Percentiles rank a stretch among this genome's conserved stretches.
Evolutionary conservation across 2,888 invertebrate genomes (phyloP).

Genomic region (Aproaerema taeniolella): DNA sequence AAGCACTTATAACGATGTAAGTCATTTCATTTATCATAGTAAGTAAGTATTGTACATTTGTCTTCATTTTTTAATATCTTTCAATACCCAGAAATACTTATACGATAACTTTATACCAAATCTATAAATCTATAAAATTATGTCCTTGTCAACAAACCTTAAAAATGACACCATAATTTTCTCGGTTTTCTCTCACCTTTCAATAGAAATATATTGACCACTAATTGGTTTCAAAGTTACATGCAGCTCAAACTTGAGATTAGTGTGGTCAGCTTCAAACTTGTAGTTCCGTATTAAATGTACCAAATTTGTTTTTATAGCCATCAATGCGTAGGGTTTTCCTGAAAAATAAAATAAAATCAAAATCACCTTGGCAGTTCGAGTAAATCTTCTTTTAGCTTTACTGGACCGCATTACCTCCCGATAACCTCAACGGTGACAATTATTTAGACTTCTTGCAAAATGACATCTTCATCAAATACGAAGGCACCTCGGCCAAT

Average conservation of each 20-base stretch:
- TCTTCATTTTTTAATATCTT: neutral
- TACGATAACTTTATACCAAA: neutral
- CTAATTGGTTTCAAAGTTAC: constrained; percentile 1
- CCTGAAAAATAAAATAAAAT: no score
- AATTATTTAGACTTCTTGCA: no score
- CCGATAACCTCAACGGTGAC: no score
- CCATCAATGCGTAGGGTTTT: constrained; percentile 7
- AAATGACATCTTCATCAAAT: no score
- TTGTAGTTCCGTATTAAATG: neutral
- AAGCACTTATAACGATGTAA: neutral
- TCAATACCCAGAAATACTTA: neutral
- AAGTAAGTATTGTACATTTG: neutral
- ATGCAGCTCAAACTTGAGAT: neutral
- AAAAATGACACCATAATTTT: neutral
- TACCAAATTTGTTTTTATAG: neutral
- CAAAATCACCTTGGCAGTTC: no score
- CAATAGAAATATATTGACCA: constrained; percentile 1
- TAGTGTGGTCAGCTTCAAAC: constrained; percentile 5
- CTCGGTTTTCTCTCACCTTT: neutral
- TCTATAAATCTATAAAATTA: neutral
- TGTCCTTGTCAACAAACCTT: no score
- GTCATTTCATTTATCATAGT: neutral
- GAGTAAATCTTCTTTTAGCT: no score
- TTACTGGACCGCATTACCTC: no score
- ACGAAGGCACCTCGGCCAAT: no score